Evolutionary conservation across 2,888 invertebrate species (phyloP), one percentile per base, ranked within the genome.

Genomic region (Diplazon laetatorius): DNA sequence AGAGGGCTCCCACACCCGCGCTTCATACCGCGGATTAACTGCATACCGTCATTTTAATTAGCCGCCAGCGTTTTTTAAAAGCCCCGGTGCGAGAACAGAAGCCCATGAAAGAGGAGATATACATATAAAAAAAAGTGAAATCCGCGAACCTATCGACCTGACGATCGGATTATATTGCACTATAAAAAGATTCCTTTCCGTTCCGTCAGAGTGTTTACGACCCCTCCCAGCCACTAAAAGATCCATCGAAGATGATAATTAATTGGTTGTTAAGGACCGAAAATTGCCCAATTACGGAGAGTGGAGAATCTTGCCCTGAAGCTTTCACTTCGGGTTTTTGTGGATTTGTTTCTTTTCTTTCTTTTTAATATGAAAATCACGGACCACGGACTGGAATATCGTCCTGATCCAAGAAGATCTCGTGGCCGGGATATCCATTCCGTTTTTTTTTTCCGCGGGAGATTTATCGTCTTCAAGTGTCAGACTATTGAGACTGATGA

Each of bases 241-340:
- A 87, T 83, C 82, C 62, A 68, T 72, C 72, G 82, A 82, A 84
- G 85, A 83, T 85, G 85, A 85, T 86, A 88, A 89, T 88, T 87
- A 88, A 88, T 89, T 88, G 87, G 86, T 88, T 85, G 87, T 87
- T 88, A 86, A 88, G 85, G 87, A 85, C 84, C 81, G 88, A 88
- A 88, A 89, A 89, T 89, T 89, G 87, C 83, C 87, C 89, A 88
- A 89, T 89, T 88, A 89, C 85, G 68, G 62, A 68, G 52, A 76
- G 75, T 75, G 66, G 63, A 16, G 80, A 82, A 83, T 85, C 82
- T 83, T 82, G 81, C 81, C 85, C 25, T 22, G 48, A 37, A 83
- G 85, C 87, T 88, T 87, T 88, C 87, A 85, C 83, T 44, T 12
- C 44, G 82, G 80, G 79, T 83, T 82, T 82, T 82, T 80, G 85